Conservation (phyloP, 1,140 invertebrate genomes). For the Zaprionus vittiger region DNA sequence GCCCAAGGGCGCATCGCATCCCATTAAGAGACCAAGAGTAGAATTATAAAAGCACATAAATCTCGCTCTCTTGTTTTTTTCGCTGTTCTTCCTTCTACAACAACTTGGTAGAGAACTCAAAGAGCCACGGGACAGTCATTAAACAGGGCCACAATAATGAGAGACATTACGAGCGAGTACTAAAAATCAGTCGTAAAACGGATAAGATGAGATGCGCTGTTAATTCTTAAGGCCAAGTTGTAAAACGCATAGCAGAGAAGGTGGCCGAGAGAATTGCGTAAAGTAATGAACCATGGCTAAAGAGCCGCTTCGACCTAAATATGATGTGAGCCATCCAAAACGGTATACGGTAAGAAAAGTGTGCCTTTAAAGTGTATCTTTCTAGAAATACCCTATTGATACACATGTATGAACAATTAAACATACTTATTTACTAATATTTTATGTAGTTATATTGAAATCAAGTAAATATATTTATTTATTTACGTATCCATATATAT, state of each 20-base stretch:
- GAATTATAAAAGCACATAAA: conserved; percentile 66
- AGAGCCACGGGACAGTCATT: conserved; percentile 47
- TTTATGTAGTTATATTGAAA: too few relatives aligned
- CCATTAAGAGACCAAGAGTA: conserved; percentile 59
- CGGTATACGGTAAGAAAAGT: not conserved
- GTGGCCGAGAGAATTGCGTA: not conserved
- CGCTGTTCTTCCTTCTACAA: conserved; percentile 23
- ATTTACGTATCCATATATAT: too few relatives aligned
- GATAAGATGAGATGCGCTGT: conserved; percentile 53
- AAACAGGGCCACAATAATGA: conserved; percentile 68
- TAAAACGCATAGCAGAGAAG: conserved; percentile 22
- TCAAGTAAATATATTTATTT: not conserved
- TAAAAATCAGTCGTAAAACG: conserved; percentile 72
- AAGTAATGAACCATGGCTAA: conserved; percentile 24
- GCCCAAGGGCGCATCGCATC: conserved; percentile 26
- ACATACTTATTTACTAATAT: not conserved
- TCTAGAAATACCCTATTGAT: too few relatives aligned
- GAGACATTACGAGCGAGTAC: conserved; percentile 61
- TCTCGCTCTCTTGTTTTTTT: conserved; percentile 16
- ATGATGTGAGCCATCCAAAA: not conserved
- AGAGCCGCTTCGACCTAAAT: not conserved
- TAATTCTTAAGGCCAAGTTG: conserved; percentile 36
- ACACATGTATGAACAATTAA: too few relatives aligned
- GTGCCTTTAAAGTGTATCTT: too few relatives aligned
- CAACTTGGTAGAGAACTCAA: conserved; percentile 15